Percentiles rank a stretch among this genome's conserved stretches.
Evolutionary conservation across 2,888 invertebrate species (phyloP).

Genomic region (Oscheius sp.): DNA sequence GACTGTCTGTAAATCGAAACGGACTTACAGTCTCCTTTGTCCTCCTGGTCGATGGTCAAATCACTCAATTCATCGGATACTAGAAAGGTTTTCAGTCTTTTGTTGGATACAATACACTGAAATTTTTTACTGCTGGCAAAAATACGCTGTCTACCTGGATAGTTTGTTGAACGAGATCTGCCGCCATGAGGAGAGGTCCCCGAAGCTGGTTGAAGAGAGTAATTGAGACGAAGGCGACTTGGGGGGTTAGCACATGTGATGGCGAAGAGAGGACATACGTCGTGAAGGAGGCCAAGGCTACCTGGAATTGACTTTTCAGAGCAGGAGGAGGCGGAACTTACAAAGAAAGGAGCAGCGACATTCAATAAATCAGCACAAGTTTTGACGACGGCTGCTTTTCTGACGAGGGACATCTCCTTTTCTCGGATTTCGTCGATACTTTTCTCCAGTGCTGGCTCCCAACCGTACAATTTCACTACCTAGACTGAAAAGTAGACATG

Average conservation of each 20-base stretch:
- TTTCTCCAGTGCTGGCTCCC: slow-evolving; percentile 75
- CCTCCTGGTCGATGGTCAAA: slow-evolving; percentile 43
- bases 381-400: slow-evolving; percentile 63
- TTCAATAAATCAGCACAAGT: slow-evolving; percentile 68
- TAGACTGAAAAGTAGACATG: neutral
- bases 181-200: slow-evolving; percentile 75
- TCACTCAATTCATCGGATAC: slow-evolving; percentile 49
- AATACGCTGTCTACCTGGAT: slow-evolving; percentile 61
- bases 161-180: slow-evolving; percentile 69
- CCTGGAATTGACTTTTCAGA: slow-evolving; percentile 42
- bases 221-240: slow-evolving; percentile 90
- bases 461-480: slow-evolving; percentile 76
- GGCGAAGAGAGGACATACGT: slow-evolving; percentile 62
- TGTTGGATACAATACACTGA: slow-evolving; percentile 64
- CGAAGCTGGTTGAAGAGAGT: slow-evolving; percentile 90
- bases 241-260: slow-evolving; percentile 66
- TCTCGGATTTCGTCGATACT: slow-evolving; percentile 54
- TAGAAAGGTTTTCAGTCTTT: slow-evolving; percentile 66
- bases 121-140: neutral
- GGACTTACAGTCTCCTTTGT: slow-evolving; percentile 46
- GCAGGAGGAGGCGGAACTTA: slow-evolving; percentile 33
- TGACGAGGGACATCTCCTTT: slow-evolving; percentile 51
- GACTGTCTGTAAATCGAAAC: neutral
- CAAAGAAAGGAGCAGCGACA: slow-evolving; percentile 68
- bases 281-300: slow-evolving; percentile 69